These are phyloP conservation scores for Scolopax rusticola DNA, from an alignment of 2,797 vertebrate genomes.

Conservation along the genomic window DNA sequence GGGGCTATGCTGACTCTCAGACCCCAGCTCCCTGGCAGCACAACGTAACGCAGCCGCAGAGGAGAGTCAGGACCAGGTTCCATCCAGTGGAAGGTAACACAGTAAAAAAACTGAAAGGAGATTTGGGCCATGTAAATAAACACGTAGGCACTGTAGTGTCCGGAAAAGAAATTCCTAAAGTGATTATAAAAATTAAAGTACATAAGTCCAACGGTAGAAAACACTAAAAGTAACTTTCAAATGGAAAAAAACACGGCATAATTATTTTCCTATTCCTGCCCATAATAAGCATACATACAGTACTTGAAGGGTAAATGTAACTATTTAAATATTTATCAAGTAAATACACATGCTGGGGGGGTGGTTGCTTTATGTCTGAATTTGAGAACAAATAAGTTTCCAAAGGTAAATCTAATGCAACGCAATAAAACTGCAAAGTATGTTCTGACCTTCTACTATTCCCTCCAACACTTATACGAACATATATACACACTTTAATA, in stretches of 20 bases:
- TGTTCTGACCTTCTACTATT: slow-evolving; percentile 61
- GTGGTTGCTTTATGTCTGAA: slow-evolving; percentile 54
- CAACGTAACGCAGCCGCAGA: neutral
- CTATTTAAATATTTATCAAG: slow-evolving; percentile 68
- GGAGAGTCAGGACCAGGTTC: neutral
- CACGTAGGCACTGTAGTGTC: rapidly evolving
- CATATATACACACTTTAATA: slow-evolving; percentile 68
- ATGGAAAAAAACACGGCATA: neutral
- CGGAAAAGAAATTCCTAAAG: neutral
- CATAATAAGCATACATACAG: neutral
- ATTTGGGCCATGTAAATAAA: neutral
- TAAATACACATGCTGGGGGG: slow-evolving; percentile 3
- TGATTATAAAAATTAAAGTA: neutral
- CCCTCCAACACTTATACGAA: neutral
- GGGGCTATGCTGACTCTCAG: neutral
- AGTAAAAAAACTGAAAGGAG: neutral
- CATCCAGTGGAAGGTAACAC: neutral
- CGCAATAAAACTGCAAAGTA: slow-evolving; percentile 63
- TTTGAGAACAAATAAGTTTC: slow-evolving; percentile 68
- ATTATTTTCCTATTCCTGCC: neutral
- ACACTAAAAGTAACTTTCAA: neutral
- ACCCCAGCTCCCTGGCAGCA: neutral
- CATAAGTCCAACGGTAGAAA: neutral
- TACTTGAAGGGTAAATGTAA: slow-evolving; percentile 31
- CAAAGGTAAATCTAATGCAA: slow-evolving; percentile 68